Evolutionary conservation across 2,888 invertebrate genomes (phyloP).

Genomic region (Trissolcus brochymenae): DNA sequence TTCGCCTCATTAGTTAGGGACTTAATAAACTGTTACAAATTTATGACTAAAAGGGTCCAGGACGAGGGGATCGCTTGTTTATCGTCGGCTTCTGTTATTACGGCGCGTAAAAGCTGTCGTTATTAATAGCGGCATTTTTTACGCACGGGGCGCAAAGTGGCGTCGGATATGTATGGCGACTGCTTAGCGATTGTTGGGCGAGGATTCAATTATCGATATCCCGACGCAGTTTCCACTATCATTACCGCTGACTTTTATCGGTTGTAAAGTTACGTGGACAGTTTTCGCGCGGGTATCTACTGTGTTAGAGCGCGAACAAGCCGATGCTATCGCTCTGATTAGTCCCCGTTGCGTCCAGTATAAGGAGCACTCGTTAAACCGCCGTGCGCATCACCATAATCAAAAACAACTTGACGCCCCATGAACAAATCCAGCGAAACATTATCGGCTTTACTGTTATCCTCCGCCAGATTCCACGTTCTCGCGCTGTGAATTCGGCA

Average conservation of each 20-base stretch:
- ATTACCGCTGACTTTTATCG: slow-evolving; percentile 57
- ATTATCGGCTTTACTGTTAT: slow-evolving; percentile 38
- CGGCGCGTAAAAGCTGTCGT: slow-evolving; percentile 21
- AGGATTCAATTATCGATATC: slow-evolving; percentile 60
- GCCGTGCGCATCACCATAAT: slow-evolving; percentile 42
- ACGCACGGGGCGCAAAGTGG: slow-evolving; percentile 39
- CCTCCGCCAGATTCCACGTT: slow-evolving; percentile 21
- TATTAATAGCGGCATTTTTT: slow-evolving; percentile 43
- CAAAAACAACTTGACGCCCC: slow-evolving; percentile 40
- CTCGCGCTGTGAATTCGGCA: slow-evolving; percentile 7
- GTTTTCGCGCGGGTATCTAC: slow-evolving; percentile 23
- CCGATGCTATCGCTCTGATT: slow-evolving; percentile 56
- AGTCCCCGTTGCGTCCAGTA: slow-evolving; percentile 37
- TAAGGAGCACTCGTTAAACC: slow-evolving; percentile 40
- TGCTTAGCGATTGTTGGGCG: slow-evolving; percentile 55
- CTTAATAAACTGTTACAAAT: slow-evolving; percentile 33
- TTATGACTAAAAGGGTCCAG: slow-evolving; percentile 15
- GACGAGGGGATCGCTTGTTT: slow-evolving; percentile 31
- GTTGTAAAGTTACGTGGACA: slow-evolving; percentile 56
- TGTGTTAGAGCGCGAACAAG: slow-evolving; percentile 31
- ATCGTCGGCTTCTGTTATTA: slow-evolving; percentile 43
- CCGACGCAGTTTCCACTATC: slow-evolving; percentile 53
- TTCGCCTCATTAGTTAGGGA: slow-evolving; percentile 21
- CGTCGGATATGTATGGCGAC: slow-evolving; percentile 45
- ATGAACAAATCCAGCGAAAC: slow-evolving; percentile 22